Percentiles rank a stretch among this genome's conserved stretches.
These are phyloP conservation scores for Amazona guildingii DNA, from an alignment of 2,113 vertebrate genomes.

Conservation along the genomic window DNA sequence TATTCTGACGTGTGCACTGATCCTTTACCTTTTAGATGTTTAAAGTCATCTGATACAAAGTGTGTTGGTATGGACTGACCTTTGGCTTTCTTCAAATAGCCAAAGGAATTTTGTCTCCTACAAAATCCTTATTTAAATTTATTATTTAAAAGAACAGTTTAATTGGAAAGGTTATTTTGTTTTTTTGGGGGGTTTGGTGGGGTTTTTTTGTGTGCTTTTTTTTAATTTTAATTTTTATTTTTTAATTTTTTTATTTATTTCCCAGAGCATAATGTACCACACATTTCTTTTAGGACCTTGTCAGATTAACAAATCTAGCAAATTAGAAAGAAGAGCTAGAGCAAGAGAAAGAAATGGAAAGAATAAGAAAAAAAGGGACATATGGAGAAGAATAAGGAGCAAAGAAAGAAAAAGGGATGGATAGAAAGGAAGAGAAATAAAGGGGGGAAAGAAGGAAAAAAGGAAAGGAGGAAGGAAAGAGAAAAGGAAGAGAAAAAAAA, in stretches of 20 bases:
- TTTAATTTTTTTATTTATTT: background rate
- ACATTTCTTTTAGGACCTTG: background rate
- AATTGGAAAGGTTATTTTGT: background rate
- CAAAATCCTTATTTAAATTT: background rate
- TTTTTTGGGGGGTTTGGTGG: too few species aligned
- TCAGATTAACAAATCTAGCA: background rate
- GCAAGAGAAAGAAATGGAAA: background rate
- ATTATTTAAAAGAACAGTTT: background rate
- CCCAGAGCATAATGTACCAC: background rate
- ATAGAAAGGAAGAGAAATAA: background rate
- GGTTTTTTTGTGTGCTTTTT: background rate
- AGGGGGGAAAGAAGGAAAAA: background rate
- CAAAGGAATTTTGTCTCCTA: background rate
- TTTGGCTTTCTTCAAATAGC: background rate
- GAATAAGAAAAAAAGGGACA: background rate
- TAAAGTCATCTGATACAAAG: background rate
- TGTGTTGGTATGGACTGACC: background rate
- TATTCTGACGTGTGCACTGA: background rate
- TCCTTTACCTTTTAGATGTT: background rate
- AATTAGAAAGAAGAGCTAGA: background rate
- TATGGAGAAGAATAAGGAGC: background rate
- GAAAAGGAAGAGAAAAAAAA: background rate
- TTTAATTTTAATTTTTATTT: too few species aligned
- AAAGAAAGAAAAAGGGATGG: background rate
- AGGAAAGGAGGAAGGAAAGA: background rate